These are phyloP conservation scores for Synergus laeviventris DNA, from an alignment of 2,888 invertebrate species.

Conservation along the genomic window DNA sequence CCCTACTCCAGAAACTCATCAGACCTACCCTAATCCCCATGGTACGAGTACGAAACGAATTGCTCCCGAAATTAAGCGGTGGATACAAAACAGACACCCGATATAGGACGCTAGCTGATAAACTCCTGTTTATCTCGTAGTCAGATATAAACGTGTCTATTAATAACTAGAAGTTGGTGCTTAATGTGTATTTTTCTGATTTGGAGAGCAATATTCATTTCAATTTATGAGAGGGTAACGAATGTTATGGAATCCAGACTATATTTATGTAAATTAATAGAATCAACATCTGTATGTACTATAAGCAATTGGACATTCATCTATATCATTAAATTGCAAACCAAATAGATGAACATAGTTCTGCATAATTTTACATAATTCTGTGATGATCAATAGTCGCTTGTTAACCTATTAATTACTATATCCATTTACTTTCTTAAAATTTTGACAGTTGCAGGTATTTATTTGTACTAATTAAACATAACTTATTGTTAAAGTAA, in stretches of 20 bases:
- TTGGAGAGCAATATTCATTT: not conserved
- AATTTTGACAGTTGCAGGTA: not conserved
- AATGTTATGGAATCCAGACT: not conserved
- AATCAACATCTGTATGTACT: not conserved
- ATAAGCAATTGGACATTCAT: not conserved
- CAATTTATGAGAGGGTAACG: not conserved
- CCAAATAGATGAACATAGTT: not conserved
- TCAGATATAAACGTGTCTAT: not conserved
- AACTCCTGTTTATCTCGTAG: not conserved
- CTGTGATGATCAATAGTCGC: not conserved
- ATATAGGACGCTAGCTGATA: slow-evolving; percentile 55
- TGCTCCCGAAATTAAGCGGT: slow-evolving; percentile 69
- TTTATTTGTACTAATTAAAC: not conserved
- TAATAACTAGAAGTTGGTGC: not conserved
- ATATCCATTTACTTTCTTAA: not conserved
- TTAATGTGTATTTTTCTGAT: not conserved
- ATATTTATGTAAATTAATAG: not conserved
- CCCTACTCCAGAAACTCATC: slow-evolving; percentile 72
- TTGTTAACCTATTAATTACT: not conserved
- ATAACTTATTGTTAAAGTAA: not conserved
- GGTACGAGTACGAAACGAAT: slow-evolving; percentile 69
- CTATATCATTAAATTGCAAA: not conserved
- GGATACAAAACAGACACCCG: slow-evolving; percentile 61
- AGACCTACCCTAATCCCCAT: slow-evolving; percentile 72
- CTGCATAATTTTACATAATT: not conserved